Base-by-base conservation (phyloP, 2,113 vertebrate species). In the Shinisaurus crocodilurus region DNA sequence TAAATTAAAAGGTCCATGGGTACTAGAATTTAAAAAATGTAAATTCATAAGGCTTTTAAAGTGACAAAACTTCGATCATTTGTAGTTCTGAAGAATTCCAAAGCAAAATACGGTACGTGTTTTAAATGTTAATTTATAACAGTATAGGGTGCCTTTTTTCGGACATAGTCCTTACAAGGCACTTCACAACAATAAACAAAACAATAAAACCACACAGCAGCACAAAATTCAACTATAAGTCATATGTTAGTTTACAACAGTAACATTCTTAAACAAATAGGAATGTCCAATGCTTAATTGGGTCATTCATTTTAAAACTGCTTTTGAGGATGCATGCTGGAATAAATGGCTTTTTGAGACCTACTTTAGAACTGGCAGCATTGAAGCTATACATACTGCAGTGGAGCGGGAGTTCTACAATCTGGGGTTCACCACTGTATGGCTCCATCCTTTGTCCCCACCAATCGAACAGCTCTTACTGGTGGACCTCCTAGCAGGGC, bases 1-100 rank as follows among this genome's bases (percentile, higher is more conserved):
- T 88, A 70, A 94, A 93, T 93, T 63, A 91, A 93, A 89, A 86
- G 76, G 96, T 97, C 89, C 93, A 94, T 95, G 88, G 92, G 91
- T 94, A 90, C 90, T 92, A 95, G 91, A 97, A 96, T 95, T 94
- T 96, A 96, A 97, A 92, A 91, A 54, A 91, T 95, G 48, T 84
- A 93, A 93, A 91, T 96, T 91, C 90, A 34, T 92, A 96, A 86
- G 69, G 90, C 94, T 96, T 97, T 93, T 90, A 86, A 94, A 40
- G 93, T 93, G 91, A 95, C 82, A 95, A 94, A 94, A 94, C 89
- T 43, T 91, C 91, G 82, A 93, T 95, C 87, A 70, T 93, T 95
- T 96, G 45, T 94, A 69, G 45, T 94, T 95, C 87, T 90, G 91
- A 95, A 94, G 75, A 40, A 91, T 10, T 72, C 9, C 27, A 79